Evolutionary conservation across 2,797 vertebrate genomes (phyloP).

Genomic region (Loris lydekkerianus): DNA sequence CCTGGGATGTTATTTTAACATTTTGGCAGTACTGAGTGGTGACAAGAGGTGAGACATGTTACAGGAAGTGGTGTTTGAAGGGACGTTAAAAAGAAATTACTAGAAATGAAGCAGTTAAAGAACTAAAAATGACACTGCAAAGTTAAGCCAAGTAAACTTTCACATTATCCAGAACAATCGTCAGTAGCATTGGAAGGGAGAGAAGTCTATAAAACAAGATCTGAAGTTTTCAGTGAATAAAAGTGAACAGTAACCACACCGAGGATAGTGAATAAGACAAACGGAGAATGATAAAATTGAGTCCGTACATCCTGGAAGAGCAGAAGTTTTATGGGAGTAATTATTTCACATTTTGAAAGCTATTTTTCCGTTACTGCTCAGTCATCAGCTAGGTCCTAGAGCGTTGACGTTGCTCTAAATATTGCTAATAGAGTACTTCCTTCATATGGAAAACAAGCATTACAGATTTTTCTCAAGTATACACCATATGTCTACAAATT

Average conservation of each 20-base stretch:
- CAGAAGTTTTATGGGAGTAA: not conserved
- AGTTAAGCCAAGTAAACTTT: not conserved
- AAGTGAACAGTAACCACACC: not conserved
- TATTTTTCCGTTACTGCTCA: slow-evolving; percentile 47
- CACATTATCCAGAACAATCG: not conserved
- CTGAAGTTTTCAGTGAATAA: not conserved
- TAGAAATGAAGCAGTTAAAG: not conserved
- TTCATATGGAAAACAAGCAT: slow-evolving; percentile 46
- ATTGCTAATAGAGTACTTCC: slow-evolving; percentile 37
- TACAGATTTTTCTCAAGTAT: slow-evolving; percentile 40
- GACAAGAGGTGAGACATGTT: not conserved
- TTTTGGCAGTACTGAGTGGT: not conserved
- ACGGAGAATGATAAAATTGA: not conserved
- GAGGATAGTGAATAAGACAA: not conserved
- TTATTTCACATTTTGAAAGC: slow-evolving; percentile 52
- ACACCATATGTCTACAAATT: slow-evolving; percentile 54
- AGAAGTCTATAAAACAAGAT: not conserved
- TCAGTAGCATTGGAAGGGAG: not conserved
- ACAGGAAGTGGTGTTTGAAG: not conserved
- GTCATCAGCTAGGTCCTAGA: slow-evolving; percentile 33
- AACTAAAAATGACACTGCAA: not conserved
- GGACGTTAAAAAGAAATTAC: not conserved
- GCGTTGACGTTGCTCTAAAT: not conserved
- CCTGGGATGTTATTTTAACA: not conserved
- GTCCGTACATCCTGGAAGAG: not conserved